Conservation (phyloP, 2,888 invertebrate genomes). For the Tortricodes alternella region DNA sequence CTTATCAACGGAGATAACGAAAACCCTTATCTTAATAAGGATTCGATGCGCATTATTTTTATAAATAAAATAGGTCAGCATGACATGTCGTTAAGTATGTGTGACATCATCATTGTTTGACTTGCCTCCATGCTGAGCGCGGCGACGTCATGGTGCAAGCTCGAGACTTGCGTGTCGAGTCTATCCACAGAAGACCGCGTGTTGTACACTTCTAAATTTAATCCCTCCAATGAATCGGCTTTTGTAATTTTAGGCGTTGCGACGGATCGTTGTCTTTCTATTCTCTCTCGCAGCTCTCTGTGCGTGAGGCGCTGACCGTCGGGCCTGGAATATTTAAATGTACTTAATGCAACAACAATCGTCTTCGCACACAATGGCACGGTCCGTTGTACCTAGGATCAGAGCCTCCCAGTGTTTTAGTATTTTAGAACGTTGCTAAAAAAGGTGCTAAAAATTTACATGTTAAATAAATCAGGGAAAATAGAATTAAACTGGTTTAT, state of each 20-base stretch:
- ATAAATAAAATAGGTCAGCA: constrained; percentile 39
- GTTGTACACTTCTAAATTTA: constrained; percentile 82
- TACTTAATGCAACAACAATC: not conserved
- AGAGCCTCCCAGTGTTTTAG: no score
- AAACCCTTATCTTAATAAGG: constrained; percentile 45
- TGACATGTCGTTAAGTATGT: constrained; percentile 33
- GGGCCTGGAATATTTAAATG: constrained; percentile 45
- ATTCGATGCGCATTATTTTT: constrained; percentile 36
- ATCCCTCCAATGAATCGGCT: constrained; percentile 84
- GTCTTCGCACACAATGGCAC: not conserved
- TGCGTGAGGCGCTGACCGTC: constrained; percentile 71
- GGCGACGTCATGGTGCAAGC: constrained; percentile 92
- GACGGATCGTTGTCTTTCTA: constrained; percentile 86
- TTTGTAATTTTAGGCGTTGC: constrained; percentile 79
- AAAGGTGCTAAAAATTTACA: no score
- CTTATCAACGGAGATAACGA: constrained; percentile 43
- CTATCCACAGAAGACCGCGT: constrained; percentile 85
- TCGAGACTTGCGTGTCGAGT: constrained; percentile 91
- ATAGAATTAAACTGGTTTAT: no score
- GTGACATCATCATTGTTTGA: constrained; percentile 41
- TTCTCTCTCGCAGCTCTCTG: constrained; percentile 83
- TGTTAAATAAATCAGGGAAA: no score
- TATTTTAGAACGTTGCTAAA: no score
- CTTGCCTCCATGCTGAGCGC: constrained; percentile 91
- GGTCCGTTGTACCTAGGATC: not conserved